These are phyloP conservation scores for Paramormyrops hopkinsi DNA, from an alignment of 2,797 vertebrate genomes.

Conservation along the genomic window DNA sequence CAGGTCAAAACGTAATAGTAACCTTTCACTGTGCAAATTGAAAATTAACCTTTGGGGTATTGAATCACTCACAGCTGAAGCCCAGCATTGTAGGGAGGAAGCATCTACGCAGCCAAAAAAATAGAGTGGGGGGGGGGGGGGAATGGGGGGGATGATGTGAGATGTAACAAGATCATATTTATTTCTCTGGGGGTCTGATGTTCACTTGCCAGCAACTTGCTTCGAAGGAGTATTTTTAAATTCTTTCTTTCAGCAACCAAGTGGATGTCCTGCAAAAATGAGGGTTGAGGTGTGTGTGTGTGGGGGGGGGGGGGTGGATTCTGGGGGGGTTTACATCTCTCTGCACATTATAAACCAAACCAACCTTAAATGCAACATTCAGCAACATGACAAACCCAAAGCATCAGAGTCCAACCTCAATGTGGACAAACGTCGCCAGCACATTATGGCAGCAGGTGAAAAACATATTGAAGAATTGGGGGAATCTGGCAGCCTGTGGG, in stretches of 20 bases:
- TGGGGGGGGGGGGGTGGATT: constrained; percentile 9
- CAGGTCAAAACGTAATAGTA: constrained; percentile 75
- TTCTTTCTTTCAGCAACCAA: background rate
- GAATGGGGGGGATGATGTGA: constrained; percentile 15
- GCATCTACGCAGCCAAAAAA: constrained; percentile 33
- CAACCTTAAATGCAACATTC: background rate
- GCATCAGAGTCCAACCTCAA: background rate
- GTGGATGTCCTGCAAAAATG: background rate
- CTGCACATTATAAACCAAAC: background rate
- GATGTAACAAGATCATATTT: constrained; percentile 45
- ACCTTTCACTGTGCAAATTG: constrained; percentile 74
- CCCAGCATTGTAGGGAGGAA: constrained; percentile 23
- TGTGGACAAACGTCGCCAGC: background rate
- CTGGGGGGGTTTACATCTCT: background rate
- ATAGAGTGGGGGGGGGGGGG: background rate
- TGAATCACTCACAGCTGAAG: constrained; percentile 61
- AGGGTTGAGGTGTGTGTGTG: background rate
- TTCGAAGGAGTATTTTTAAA: background rate
- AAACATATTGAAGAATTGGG: constrained; percentile 47
- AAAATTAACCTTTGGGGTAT: constrained; percentile 72
- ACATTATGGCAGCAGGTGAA: background rate
- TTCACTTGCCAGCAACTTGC: constrained; percentile 23
- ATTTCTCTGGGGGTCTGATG: constrained; percentile 36
- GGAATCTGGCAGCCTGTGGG: constrained; percentile 36
- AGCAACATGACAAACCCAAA: background rate